phyloP scores from a whole-genome alignment of 2,113 vertebrate genomes.

The Elephas maximus region DNA sequence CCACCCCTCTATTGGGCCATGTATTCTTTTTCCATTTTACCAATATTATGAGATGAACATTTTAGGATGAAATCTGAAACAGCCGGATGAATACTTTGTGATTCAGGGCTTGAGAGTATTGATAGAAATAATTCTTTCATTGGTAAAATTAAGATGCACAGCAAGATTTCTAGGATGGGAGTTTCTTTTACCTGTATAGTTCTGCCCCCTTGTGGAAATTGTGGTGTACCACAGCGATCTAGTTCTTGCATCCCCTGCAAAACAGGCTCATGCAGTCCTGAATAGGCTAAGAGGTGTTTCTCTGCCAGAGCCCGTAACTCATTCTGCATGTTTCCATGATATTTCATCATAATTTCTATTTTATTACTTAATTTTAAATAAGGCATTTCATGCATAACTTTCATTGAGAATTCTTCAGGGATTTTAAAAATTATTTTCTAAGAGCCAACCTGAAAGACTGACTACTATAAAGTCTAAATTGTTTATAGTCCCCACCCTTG shows the following conservation, averaged over 20 bases:
- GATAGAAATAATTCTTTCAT: background rate
- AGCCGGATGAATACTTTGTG: background rate
- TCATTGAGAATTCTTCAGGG: background rate
- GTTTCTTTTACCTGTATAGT: accelerated
- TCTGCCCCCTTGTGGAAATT: slow-evolving; percentile 83
- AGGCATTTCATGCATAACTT: background rate
- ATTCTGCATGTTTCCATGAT: background rate
- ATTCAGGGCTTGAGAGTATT: background rate
- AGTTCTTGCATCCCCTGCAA: background rate
- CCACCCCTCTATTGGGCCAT: background rate
- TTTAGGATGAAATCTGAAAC: background rate
- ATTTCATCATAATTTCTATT: slow-evolving; percentile 4
- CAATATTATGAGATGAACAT: background rate
- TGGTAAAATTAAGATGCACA: background rate
- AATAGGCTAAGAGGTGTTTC: background rate
- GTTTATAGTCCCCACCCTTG: background rate
- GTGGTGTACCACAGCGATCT: background rate
- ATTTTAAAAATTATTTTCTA: slow-evolving; percentile 29
- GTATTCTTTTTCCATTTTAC: background rate
- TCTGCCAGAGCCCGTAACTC: background rate
- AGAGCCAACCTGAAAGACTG: background rate
- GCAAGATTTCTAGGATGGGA: background rate
- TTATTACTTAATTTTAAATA: background rate
- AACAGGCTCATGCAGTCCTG: background rate
- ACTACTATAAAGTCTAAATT: background rate